Evolutionary conservation across 2,797 vertebrate genomes (phyloP).

Genomic region (Sebastolobus altivelis): DNA sequence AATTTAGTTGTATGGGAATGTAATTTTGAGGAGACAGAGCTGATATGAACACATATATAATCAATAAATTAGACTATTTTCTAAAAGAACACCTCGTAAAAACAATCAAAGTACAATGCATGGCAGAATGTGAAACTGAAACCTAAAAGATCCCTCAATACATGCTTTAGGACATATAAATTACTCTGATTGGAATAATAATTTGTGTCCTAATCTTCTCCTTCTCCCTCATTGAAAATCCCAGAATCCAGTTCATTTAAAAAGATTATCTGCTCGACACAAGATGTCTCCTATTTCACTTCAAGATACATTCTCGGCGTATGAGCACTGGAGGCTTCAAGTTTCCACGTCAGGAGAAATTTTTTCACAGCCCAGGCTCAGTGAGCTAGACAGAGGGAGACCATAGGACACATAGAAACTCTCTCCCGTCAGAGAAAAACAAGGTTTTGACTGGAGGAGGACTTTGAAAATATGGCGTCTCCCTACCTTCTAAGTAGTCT

Average conservation of each 20-base stretch:
- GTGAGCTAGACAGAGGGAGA: neutral
- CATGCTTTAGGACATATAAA: neutral
- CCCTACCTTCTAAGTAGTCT: neutral
- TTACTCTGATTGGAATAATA: neutral
- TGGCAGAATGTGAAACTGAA: neutral
- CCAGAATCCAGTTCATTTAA: neutral
- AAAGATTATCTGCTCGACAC: neutral
- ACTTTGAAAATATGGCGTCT: neutral
- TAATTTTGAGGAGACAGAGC: too few relatives aligned
- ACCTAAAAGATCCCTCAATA: neutral
- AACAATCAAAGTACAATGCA: fast-evolving
- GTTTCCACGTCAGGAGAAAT: neutral
- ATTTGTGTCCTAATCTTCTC: neutral
- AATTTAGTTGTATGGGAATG: too few relatives aligned
- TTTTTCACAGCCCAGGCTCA: neutral
- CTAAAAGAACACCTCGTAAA: neutral
- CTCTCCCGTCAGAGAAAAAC: neutral
- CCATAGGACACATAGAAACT: neutral
- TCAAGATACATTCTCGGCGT: neutral
- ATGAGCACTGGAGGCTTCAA: neutral
- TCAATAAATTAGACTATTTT: neutral
- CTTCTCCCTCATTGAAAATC: neutral
- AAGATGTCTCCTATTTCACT: neutral
- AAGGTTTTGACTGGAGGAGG: neutral
- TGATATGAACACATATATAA: neutral